These are phyloP conservation scores for Rapana venosa DNA, from an alignment of 2,888 invertebrate genomes.

Conservation along the genomic window DNA sequence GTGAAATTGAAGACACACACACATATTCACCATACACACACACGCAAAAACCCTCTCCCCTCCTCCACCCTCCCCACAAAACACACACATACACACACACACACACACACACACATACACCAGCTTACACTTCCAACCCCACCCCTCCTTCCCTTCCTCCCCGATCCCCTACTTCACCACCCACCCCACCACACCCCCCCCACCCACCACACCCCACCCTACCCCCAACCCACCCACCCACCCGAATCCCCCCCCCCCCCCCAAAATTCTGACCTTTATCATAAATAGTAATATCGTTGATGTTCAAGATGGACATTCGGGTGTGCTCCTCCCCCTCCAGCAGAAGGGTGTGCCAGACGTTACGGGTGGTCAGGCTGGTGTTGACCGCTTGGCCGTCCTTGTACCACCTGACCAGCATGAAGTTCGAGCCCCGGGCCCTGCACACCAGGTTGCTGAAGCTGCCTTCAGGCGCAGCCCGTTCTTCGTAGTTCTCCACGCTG, in stretches of 20 bases:
- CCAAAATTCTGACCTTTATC: not conserved
- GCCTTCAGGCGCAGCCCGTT: conserved; percentile 57
- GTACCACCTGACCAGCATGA: conserved; percentile 60
- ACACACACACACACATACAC: not conserved
- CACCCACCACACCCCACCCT: not conserved
- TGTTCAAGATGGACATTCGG: conserved; percentile 50
- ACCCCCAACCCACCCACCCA: not conserved
- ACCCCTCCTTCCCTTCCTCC: too few species aligned
- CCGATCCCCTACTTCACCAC: too few species aligned
- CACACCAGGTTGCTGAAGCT: conserved; percentile 62
- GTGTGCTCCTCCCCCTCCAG: conserved; percentile 56
- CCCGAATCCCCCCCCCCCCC: not conserved
- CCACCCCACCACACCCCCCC: not conserved
- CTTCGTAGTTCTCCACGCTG: conserved; percentile 58
- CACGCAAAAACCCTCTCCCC: too few species aligned
- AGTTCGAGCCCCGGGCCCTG: conserved; percentile 60
- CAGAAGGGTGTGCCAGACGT: conserved; percentile 60
- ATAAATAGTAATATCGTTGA: conserved; percentile 38
- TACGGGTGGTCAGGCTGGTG: conserved; percentile 55
- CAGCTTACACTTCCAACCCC: too few species aligned
- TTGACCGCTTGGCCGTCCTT: conserved; percentile 58
- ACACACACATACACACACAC: not conserved
- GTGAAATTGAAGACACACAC: too few species aligned
- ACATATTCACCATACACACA: too few species aligned
- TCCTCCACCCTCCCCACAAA: not conserved